Percentiles rank a stretch among this genome's conserved stretches.
phyloP scores from a whole-genome alignment of 2,113 vertebrate genomes.

The Jacana jacana region DNA sequence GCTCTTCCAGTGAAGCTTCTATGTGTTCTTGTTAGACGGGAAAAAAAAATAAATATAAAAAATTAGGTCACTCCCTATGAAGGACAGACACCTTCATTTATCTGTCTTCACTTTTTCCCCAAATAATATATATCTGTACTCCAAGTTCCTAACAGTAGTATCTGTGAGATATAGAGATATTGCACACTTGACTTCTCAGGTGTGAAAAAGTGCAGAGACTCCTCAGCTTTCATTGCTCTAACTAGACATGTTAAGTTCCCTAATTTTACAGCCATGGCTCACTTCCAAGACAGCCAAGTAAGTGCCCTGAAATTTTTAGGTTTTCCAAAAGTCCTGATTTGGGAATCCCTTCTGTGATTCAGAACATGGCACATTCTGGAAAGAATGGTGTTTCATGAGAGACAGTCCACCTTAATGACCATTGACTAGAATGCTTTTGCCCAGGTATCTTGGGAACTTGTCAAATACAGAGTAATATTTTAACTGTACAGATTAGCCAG shows the following conservation, averaged over 20 bases:
- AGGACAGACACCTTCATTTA: neutral
- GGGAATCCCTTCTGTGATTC: neutral
- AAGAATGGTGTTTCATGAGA: neutral
- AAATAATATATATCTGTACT: neutral
- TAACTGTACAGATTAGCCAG: neutral
- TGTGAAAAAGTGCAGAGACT: neutral
- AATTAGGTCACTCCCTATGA: neutral
- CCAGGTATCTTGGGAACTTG: neutral
- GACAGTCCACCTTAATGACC: neutral
- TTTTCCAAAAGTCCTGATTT: neutral
- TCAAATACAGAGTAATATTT: neutral
- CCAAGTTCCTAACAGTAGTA: neutral
- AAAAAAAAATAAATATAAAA: neutral
- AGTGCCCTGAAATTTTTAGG: neutral
- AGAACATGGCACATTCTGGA: neutral
- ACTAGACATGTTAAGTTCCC: neutral
- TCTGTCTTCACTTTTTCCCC: neutral
- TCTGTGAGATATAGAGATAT: neutral
- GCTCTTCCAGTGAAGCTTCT: neutral
- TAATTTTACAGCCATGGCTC: neutral
- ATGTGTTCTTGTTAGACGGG: neutral
- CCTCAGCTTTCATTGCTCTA: neutral
- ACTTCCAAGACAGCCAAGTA: neutral
- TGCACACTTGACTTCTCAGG: neutral
- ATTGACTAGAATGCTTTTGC: rapidly evolving